Evolutionary conservation across 2,888 invertebrate genomes (phyloP), one percentile per base, ranked within the genome.

Genomic region (Ommatoiulus sabulosus): DNA sequence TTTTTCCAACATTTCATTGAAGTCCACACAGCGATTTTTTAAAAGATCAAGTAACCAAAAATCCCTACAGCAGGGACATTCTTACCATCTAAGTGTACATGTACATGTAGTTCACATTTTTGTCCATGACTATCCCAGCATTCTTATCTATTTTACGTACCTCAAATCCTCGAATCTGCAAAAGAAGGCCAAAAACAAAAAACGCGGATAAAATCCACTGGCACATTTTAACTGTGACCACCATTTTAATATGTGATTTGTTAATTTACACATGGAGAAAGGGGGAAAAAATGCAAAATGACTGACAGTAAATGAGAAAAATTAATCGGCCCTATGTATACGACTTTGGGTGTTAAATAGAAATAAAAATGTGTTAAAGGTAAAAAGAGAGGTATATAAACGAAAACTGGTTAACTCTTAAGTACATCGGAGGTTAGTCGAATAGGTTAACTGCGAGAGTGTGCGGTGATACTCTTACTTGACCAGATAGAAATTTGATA

Each of bases 401-500:
- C 20, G 63, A 63, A 63, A 63, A 63, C 20, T 20, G n/a, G 20
- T 63, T 63, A 63, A 63, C 63, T 48, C 12, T 63, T 63, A 63
- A 63, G 63, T 63, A 63, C 63, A 63, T 20, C 20, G 15, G 63
- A 63, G 63, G 63, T 63, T 63, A 63, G 63, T 63, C 63, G 20
- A 20, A 20, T 20, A 20, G 63, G 63, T 63, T 63, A 63, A 20
- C 63, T 20, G 52, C 17, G 63, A 63, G 63, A 57, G 57, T 15
- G 17, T 63, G 63, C 5, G n/a, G 63, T 5, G n/a, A 20, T n/a
- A 63, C 63, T 63, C 63, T 63, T 63, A 63, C 63, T 63, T 63
- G 63, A 63, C 63, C 63, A 63, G 63, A 63, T 63, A 63, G 63
- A 63, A 63, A 63, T 63, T 63, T 20, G 20, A 63, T 63, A 63